Conservation (phyloP, 1,140 invertebrate genomes). For the Acromyrmex echinatior region DNA sequence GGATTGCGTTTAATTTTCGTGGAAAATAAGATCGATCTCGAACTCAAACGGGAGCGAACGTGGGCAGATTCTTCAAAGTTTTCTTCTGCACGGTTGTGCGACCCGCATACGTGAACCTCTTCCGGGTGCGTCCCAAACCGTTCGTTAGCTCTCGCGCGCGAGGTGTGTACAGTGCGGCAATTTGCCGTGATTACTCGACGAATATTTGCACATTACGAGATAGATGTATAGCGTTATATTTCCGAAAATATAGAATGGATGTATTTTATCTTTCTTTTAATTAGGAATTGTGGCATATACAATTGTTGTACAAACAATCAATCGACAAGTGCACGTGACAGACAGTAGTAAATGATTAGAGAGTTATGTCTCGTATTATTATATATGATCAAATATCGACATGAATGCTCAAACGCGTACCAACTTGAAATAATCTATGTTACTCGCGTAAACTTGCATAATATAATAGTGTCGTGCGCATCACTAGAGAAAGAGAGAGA, state of each 20-base stretch:
- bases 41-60: conserved; percentile 28
- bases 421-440: conserved; percentile 35
- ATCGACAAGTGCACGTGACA: background rate
- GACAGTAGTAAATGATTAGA: background rate
- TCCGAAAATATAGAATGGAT: conserved; percentile 3
- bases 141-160: conserved; percentile 60
- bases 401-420: conserved; percentile 23
- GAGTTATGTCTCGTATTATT: background rate
- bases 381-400: background rate
- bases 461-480: conserved; percentile 31
- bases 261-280: background rate
- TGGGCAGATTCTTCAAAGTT: conserved; percentile 49
- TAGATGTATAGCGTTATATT: background rate
- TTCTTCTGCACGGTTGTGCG: conserved; percentile 52
- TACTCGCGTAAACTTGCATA: conserved; percentile 27
- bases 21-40: background rate
- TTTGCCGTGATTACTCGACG: conserved; percentile 61
- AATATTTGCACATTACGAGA: conserved; percentile 36
- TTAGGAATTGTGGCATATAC: background rate
- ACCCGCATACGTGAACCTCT: conserved; percentile 36
- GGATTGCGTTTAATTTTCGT: background rate
- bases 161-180: conserved; percentile 43
- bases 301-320: background rate
- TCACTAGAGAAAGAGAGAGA: background rate
- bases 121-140: conserved; percentile 60